phyloP scores from a whole-genome alignment of 2,113 vertebrate genomes.

The Rallus limicola region DNA sequence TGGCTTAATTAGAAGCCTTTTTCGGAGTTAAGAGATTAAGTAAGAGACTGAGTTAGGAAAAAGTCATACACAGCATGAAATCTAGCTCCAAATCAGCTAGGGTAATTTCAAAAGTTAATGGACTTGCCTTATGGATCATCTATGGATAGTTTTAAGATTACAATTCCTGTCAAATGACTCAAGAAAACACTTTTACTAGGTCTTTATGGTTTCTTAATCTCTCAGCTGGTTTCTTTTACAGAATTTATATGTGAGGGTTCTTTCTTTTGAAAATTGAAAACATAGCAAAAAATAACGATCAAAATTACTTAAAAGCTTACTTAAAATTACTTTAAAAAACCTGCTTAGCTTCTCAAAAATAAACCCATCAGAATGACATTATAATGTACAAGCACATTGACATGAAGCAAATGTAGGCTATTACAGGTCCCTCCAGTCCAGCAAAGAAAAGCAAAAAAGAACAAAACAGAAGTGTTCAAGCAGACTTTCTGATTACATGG shows the following conservation, averaged over 20 bases:
- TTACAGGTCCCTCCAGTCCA: not conserved
- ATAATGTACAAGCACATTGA: not conserved
- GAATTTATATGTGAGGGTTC: not conserved
- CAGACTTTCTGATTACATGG: fast-evolving
- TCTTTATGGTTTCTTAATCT: not conserved
- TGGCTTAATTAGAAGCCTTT: not conserved
- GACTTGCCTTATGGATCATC: not conserved
- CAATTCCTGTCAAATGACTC: not conserved
- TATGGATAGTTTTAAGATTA: not conserved
- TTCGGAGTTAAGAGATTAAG: not conserved
- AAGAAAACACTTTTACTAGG: not conserved
- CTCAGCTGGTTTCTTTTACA: not conserved
- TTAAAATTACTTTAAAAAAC: not conserved
- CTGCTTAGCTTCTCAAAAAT: not conserved
- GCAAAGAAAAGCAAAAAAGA: not conserved
- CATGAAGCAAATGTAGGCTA: not conserved
- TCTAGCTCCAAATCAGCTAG: not conserved
- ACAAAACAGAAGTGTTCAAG: not conserved
- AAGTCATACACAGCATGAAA: not conserved
- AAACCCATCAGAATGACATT: not conserved
- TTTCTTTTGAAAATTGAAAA: not conserved
- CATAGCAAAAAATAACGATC: not conserved
- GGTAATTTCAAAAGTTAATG: not conserved
- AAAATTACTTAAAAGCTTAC: not conserved
- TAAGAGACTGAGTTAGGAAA: not conserved